Base-by-base conservation (phyloP, 2,113 vertebrate species). In the Tretioscincus oriximinensis region DNA sequence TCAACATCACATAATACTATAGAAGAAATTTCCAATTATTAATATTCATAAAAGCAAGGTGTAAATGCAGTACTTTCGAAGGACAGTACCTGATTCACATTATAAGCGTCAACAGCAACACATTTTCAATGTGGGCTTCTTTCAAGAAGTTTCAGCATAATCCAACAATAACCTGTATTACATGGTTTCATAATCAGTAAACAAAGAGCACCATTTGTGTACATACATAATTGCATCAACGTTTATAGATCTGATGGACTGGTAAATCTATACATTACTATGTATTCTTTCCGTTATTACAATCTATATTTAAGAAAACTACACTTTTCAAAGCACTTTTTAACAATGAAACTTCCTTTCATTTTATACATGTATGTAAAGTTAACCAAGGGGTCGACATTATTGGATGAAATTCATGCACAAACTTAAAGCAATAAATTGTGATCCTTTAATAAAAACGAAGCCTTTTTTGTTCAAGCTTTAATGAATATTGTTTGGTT, bases 151-250 rank as follows among this genome's bases (percentile, higher is more conserved):
- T 96, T 96, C 96, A 96, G 96, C 95, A 96, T 95, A 96, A 96
- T 95, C 96, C 96, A 96, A 96, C 94, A 95, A 96, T 94, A 96
- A 96, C 95, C 96, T 96, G 96, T 95, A 96, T 96, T 96, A 96
- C 95, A 96, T 91, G 94, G 95, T 96, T 96, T 96, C 94, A 97
- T 92, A 96, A 96, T 97, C 95, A 97, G 95, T 96, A 94, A 96
- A 96, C 94, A 96, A 89, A 96, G 93, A 94, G 95, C 90, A 95
- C 92, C 95, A 94, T 88, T 92, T 58, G 92, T 87, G 94, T 92
- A 95, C 92, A 94, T 80, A 92, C 89, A 93, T 85, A 94, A 93
- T 94, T 92, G 94, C 92, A 94, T 87, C 90, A 95, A 93, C 90
- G 94, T 88, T 91, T 94, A 95, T 76, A 92, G 88, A 93, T 82